Evolutionary conservation across 1,140 invertebrate genomes (phyloP).

Genomic region (Cryptotermes secundus): DNA sequence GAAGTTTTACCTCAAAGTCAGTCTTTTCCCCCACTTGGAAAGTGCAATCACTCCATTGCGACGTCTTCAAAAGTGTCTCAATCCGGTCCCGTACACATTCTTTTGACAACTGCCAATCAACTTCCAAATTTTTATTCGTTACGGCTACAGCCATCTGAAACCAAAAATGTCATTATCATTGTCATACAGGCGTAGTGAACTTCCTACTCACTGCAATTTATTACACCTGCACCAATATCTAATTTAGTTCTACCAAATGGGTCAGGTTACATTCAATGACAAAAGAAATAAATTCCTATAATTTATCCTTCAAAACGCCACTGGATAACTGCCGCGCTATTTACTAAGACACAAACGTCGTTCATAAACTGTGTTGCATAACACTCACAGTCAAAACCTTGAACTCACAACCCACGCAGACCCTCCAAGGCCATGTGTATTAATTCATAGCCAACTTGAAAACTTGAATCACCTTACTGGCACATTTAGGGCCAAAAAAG

Average conservation of each 20-base stretch:
- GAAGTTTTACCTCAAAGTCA: conserved; percentile 24
- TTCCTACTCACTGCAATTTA: neutral
- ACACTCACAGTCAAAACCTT: neutral
- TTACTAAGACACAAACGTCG: neutral
- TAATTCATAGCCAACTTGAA: too few species aligned
- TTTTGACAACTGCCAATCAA: conserved; percentile 31
- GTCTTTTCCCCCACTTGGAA: conserved; percentile 24
- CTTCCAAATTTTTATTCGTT: neutral
- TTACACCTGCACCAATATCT: neutral
- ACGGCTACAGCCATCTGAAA: neutral
- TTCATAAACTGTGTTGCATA: neutral
- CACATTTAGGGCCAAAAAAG: too few species aligned
- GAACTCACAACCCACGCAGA: neutral
- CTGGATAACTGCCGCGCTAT: neutral
- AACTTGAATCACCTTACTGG: too few species aligned
- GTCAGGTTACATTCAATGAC: neutral
- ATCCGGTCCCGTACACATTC: conserved; percentile 26
- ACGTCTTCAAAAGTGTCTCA: conserved; percentile 22
- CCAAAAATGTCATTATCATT: neutral
- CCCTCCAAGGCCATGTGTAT: neutral
- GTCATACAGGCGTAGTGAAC: neutral
- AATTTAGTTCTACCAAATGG: too few species aligned
- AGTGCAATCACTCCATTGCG: conserved; percentile 33
- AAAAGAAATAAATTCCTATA: neutral
- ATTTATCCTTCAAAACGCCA: neutral